Evolutionary conservation across 1,140 invertebrate genomes (phyloP).

Genomic region (Eueides isabella): DNA sequence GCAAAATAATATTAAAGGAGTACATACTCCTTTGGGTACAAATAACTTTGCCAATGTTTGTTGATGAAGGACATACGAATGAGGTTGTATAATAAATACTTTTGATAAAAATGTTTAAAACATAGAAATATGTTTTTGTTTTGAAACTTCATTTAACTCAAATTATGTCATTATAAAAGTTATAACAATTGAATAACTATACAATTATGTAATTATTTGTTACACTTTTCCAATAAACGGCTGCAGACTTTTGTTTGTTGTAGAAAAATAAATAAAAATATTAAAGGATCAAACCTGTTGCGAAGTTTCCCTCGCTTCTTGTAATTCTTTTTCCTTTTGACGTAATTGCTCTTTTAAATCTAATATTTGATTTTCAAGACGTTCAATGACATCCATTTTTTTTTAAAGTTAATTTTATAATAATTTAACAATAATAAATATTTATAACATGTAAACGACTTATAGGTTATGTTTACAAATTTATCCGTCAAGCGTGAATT

Average conservation of each 20-base stretch:
- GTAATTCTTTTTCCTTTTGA: constrained; percentile 60
- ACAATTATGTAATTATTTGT: no score
- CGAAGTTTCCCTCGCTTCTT: constrained; percentile 49
- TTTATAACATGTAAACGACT: background rate
- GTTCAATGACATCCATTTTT: constrained; percentile 54
- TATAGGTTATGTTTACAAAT: constrained; percentile 20
- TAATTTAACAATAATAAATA: background rate
- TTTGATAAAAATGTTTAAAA: no score
- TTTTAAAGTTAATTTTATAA: background rate
- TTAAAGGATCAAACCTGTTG: constrained; percentile 35
- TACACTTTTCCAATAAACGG: no score
- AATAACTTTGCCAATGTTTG: no score
- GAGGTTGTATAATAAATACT: no score
- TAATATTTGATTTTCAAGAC: constrained; percentile 60
- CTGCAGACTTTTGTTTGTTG: no score
- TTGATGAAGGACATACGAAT: background rate
- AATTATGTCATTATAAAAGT: no score
- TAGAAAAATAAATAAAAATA: background rate
- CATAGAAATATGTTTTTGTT: no score
- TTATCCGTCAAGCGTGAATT: background rate
- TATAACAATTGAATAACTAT: no score
- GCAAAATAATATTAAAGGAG: no score
- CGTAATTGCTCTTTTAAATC: constrained; percentile 56
- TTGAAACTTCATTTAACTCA: no score
- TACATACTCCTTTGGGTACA: no score